Evolutionary conservation across 2,888 invertebrate genomes (phyloP), one percentile per base, ranked within the genome.

Genomic region (Drosophila eohydei): DNA sequence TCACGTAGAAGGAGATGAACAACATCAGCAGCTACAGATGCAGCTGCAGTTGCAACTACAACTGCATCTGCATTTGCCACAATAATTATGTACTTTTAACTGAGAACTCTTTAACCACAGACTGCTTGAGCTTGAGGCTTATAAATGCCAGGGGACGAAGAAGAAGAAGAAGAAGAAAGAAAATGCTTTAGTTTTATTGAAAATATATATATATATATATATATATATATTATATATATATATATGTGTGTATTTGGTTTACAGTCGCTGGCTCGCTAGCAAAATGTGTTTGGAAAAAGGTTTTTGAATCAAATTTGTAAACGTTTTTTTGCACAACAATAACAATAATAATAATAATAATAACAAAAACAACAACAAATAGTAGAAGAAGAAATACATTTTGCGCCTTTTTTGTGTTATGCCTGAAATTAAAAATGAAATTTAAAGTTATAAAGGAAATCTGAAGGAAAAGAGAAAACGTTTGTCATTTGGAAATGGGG

Each of bases 281-380:
- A 74, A 43, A 50, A 16, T 65, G 68, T 80, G 70, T 73, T 85
- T 59, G 30, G 48, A 38, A 38, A 52, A 55, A 74, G 67, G 64
- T 56, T 86, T 84, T 86, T 75, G 64, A 75, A 80, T 83, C 66
- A 71, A 67, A 80, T 84, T 83, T 83, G 76, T 83, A 71, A 74
- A 80, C 71, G 60, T 79, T 69, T 82, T 46, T 72, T 76, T 69
- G 71, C 76, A 76, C 62, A 43, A 65, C 28, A 71, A 58, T 44
- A 28, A 61, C 40, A 54, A 40, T n/a, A 55, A 30, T 26, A 34
- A 4, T 1, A 44, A 38, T n/a, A 55, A 30, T 26, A 34, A 4
- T 1, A 44, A 38, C 32, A 66, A 48, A 3, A 73, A 54, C 41
- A 32, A 60, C 2, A 46, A 46, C 8, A 2, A 46, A 46, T 3